Evolutionary conservation across 1,140 invertebrate genomes (phyloP), one percentile per base, ranked within the genome.

Genomic region (Drosophila elegans): DNA sequence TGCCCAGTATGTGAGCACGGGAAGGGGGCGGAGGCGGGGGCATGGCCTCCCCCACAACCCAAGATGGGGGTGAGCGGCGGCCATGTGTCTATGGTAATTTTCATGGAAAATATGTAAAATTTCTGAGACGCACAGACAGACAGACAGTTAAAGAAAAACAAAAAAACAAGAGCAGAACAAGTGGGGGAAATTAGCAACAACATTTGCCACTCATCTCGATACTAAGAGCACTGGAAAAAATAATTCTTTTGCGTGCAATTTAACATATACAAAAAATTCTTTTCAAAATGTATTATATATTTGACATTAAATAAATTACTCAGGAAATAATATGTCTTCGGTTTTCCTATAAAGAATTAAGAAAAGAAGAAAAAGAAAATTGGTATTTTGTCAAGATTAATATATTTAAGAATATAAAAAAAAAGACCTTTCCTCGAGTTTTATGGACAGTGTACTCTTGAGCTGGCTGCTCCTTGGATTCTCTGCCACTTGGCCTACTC

Each of bases 101-200:
- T 72, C 82, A 82, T 82, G 79, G 74, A 88, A 86, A 88, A 82
- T 88, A 86, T 86, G 83, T 88, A 86, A 86, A 88, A 88, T 79
- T 73, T 69, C 21, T 3, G 21, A 42, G 48, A 64, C 73, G 60
- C 25, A 66, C 71, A 56, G 49, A 36, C 53, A 29, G 68, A 53
- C 52, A 54, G 63, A 51, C 44, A 78, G 62, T 67, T 44, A 45
- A 51, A 52, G 45, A 62, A 52, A 57, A 27, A 48, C 41, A 45
- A 16, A 46, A 45, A 55, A 56, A 75, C 44, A 39, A 74, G 54
- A 75, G 64, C 52, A 74, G 66, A 81, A 67, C 69, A 80, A 84
- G 81, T 85, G 81, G 57, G 62, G 83, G 82, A 86, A 86, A 86
- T 86, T 86, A 88, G 83, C 83, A 84, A 68, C 82, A 86, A 82